A percentile compares a stretch with the other conserved stretches of the same genome.
phyloP scores from a whole-genome alignment of 2,888 invertebrate species.

The Rotaria sp. region DNA sequence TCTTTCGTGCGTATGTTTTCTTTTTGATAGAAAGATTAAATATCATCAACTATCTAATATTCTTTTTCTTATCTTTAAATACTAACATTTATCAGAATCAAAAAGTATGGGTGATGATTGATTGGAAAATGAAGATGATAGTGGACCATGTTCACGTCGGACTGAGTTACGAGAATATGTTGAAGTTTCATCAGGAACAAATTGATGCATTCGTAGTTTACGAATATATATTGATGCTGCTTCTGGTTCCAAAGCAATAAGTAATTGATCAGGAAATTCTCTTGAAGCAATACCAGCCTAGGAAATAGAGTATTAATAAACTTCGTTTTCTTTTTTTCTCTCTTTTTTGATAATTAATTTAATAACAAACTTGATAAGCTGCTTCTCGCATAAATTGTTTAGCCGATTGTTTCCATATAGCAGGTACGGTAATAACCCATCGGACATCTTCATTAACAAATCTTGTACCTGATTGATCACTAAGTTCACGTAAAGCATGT shows the following conservation, averaged over 20 bases:
- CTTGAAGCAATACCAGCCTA: conserved; percentile 59
- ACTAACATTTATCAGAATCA: conserved; percentile 11
- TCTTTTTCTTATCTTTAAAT: not conserved
- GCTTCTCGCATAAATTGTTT: conserved; percentile 61
- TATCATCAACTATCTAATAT: not conserved
- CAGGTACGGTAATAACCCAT: conserved; percentile 61
- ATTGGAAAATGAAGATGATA: not conserved
- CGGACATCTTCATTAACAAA: conserved; percentile 49
- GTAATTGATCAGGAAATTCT: conserved; percentile 56
- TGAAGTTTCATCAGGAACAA: conserved; percentile 49
- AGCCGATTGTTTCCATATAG: conserved; percentile 60
- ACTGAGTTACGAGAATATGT: not conserved
- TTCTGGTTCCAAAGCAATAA: conserved; percentile 61
- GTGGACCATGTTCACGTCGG: conserved; percentile 37
- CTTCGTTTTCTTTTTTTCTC: not conserved
- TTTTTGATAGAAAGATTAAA: not conserved
- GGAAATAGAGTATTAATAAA: conserved; percentile 32
- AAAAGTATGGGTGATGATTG: not conserved
- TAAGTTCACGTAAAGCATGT: conserved; percentile 59
- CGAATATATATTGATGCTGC: conserved; percentile 61
- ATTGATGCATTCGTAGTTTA: conserved; percentile 57
- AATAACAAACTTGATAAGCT: conserved; percentile 56
- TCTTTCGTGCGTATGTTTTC: not conserved
- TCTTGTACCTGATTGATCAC: conserved; percentile 57
- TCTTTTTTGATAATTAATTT: not conserved